phyloP scores from a whole-genome alignment of 2,888 invertebrate species.

The Lacanobia oleracea region DNA sequence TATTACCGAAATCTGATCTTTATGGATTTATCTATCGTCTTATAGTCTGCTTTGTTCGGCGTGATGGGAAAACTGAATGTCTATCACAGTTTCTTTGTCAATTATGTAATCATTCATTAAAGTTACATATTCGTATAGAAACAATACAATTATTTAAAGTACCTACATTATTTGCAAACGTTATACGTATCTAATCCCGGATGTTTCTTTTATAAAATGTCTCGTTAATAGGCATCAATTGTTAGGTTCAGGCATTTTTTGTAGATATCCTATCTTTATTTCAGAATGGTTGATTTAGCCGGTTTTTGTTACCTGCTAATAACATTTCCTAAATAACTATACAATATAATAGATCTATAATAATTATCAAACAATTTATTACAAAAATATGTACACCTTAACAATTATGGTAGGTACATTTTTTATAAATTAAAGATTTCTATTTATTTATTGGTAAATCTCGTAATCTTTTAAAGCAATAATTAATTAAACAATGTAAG shows the following conservation, averaged over 20 bases:
- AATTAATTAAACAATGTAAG: slow-evolving; percentile 73
- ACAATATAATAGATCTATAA: slow-evolving; percentile 59
- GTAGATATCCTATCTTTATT: slow-evolving; percentile 66
- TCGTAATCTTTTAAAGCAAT: slow-evolving; percentile 68
- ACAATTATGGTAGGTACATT: slow-evolving; percentile 64
- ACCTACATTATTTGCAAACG: slow-evolving; percentile 57
- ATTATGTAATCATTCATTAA: slow-evolving; percentile 60
- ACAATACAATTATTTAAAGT: slow-evolving; percentile 51
- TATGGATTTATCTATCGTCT: slow-evolving; percentile 24
- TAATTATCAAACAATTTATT: slow-evolving; percentile 67
- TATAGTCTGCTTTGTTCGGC: slow-evolving; percentile 50
- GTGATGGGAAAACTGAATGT: slow-evolving; percentile 66
- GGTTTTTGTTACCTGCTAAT: slow-evolving; percentile 60
- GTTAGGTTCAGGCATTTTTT: slow-evolving; percentile 61
- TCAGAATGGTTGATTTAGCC: slow-evolving; percentile 52
- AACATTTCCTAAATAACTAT: slow-evolving; percentile 58
- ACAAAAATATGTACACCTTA: slow-evolving; percentile 76
- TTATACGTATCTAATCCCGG: slow-evolving; percentile 51
- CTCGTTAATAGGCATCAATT: slow-evolving; percentile 60
- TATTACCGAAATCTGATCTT: slow-evolving; percentile 46
- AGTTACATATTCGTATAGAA: slow-evolving; percentile 61
- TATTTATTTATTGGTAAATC: slow-evolving; percentile 59
- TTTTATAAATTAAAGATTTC: slow-evolving; percentile 65
- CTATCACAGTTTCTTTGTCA: slow-evolving; percentile 77
- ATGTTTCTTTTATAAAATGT: slow-evolving; percentile 60